Conservation (phyloP, 2,888 invertebrate genomes). For the Drosophila lutescens region DNA sequence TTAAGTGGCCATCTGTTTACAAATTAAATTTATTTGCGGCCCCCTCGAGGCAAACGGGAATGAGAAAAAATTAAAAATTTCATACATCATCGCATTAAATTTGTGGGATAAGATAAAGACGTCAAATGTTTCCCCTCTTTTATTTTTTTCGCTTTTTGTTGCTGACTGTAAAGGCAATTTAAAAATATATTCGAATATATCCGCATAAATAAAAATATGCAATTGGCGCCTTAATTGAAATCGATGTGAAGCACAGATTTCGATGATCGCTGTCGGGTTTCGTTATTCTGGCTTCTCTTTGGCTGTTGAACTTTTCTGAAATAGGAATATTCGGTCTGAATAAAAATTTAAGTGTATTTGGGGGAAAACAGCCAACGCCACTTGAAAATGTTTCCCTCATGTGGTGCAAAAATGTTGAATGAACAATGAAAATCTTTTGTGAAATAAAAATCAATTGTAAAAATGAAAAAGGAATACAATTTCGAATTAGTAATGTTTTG, state of each 20-base stretch:
- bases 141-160: constrained; percentile 19
- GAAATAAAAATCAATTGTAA: not conserved
- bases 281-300: constrained; percentile 26
- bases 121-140: constrained; percentile 57
- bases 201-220: constrained; percentile 56
- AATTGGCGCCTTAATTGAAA: constrained; percentile 79
- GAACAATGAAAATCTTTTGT: constrained; percentile 43
- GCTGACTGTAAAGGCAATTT: constrained; percentile 37
- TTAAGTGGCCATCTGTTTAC: constrained; percentile 57
- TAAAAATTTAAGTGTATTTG: constrained; percentile 13
- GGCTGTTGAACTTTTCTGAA: constrained; percentile 66
- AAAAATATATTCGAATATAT: constrained; percentile 46
- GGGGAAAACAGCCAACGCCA: constrained; percentile 26
- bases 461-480: not conserved
- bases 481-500: not conserved
- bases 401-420: constrained; percentile 69
- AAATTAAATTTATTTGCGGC: constrained; percentile 16
- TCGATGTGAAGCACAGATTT: constrained; percentile 68
- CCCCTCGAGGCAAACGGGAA: constrained; percentile 6
- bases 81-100: constrained; percentile 83
- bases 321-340: constrained; percentile 23
- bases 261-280: constrained; percentile 26
- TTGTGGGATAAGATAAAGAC: constrained; percentile 82
- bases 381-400: constrained; percentile 65
- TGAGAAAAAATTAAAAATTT: constrained; percentile 69